Base-by-base conservation (phyloP, 2,797 vertebrate genomes). In the Muscicapa striata region DNA sequence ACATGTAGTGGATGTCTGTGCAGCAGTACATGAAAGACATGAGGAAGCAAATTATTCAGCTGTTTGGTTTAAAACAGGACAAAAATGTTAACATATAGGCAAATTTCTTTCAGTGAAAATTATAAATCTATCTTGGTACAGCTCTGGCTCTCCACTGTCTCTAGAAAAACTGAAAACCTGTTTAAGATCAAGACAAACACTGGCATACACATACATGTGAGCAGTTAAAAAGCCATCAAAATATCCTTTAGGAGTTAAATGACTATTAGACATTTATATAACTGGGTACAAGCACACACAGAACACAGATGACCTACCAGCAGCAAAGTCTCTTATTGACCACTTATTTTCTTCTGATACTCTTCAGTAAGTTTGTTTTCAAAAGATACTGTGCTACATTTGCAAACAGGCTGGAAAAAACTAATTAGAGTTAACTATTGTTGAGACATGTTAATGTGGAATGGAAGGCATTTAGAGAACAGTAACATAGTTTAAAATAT, bases 381-480 rank as follows among this genome's bases (percentile, higher is more conserved):
- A 86, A 59, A 86, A 73, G 24, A 21, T 73, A 85, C 41, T 0
- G 2, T 63, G 46, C 38, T 83, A 80, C 30, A 76, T 83, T 77
- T 91, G 48, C 79, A 91, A 95, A 93, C 52, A 91, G 87, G 36
- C 45, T 89, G 86, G 79, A 78, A 85, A 84, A 96, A 95, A 27
- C 58, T 80, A 94, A 95, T 93, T 93, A 93, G 91, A 94, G 83
- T 48, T 52, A 83, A 81, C 69, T 92, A 40, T 88, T 88, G 67
- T 89, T 91, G 77, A 84, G 83, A 66, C 87, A 94, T 85, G 69
- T 82, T 95, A 94, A 96, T 95, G 92, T 81, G 68, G 79, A 94
- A 81, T 22, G 52, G 88, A 63, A 96, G 72, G 43, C 94, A 94
- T 91, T 95, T 94, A 90, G 89, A 75, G 68, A 94, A 89, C 10